phyloP scores from a whole-genome alignment of 2,113 vertebrate genomes.

The Neolamprologus caudopunctatus region DNA sequence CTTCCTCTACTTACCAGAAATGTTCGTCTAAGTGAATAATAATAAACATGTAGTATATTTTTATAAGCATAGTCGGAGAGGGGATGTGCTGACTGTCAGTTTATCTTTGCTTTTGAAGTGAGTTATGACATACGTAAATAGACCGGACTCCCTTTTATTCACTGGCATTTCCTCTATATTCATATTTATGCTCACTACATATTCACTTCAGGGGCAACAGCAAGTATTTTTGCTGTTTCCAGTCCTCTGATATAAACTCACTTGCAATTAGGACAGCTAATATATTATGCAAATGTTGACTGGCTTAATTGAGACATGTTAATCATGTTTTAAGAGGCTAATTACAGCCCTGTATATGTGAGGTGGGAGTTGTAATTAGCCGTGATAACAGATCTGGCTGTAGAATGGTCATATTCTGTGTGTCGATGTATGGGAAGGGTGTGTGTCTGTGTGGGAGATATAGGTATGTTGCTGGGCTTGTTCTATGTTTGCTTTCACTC shows the following conservation, averaged over 20 bases:
- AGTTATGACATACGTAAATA: slow-evolving; percentile 37
- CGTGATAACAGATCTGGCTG: slow-evolving; percentile 88
- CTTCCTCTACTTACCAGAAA: slow-evolving; percentile 28
- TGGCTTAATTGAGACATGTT: slow-evolving; percentile 95
- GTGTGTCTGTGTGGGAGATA: background rate
- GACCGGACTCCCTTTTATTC: slow-evolving; percentile 12
- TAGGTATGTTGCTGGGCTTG: background rate
- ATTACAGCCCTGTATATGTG: slow-evolving; percentile 99
- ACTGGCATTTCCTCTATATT: slow-evolving; percentile 2
- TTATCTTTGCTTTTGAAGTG: slow-evolving; percentile 33
- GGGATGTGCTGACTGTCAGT: slow-evolving; percentile 6
- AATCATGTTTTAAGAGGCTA: slow-evolving; percentile 99
- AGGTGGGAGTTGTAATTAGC: slow-evolving; percentile 99
- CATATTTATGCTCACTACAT: slow-evolving; percentile 2
- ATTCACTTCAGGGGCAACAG: slow-evolving; percentile 51
- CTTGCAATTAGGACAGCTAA: slow-evolving; percentile 94
- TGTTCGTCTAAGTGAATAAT: slow-evolving; percentile 34
- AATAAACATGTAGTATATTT: slow-evolving; percentile 37
- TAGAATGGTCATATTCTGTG: slow-evolving; percentile 60
- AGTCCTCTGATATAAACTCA: slow-evolving; percentile 79
- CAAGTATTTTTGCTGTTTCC: slow-evolving; percentile 74
- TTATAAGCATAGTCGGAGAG: background rate
- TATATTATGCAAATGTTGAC: slow-evolving; percentile 99
- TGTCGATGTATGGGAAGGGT: slow-evolving; percentile 15
- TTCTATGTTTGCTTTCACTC: background rate